phyloP scores from a whole-genome alignment of 1,140 invertebrate genomes.

The Pteromalus puparum region DNA sequence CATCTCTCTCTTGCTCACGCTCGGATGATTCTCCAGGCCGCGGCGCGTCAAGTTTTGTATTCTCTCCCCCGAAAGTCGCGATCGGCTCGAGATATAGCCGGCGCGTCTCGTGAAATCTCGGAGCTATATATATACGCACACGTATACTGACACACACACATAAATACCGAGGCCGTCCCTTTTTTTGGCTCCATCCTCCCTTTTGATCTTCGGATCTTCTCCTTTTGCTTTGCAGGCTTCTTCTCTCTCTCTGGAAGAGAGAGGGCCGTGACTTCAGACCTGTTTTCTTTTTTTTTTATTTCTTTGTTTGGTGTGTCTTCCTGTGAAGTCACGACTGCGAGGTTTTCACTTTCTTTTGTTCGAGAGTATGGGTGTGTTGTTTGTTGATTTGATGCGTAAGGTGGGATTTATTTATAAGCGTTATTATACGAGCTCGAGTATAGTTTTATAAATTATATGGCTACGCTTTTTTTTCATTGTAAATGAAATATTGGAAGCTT shows the following conservation, averaged over 20 bases:
- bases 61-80: slow-evolving; percentile 30
- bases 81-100: neutral
- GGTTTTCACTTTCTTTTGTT: neutral
- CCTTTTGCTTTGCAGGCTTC: neutral
- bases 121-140: slow-evolving; percentile 1
- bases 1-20: slow-evolving; percentile 2
- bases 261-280: neutral
- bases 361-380: neutral
- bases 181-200: slow-evolving; percentile 18
- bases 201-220: neutral
- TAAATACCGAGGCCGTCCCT: slow-evolving; percentile 8
- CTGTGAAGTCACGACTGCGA: neutral
- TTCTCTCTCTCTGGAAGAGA: no score
- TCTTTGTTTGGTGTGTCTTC: neutral
- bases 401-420: neutral
- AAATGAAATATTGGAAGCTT: neutral
- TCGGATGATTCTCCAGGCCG: neutral
- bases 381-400: neutral
- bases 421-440: no score
- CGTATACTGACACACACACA: neutral
- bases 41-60: slow-evolving; percentile 19
- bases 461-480: neutral
- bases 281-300: slow-evolving; percentile 1
- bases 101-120: slow-evolving; percentile 23
- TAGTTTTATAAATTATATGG: neutral